A percentile compares a stretch with the other conserved stretches of the same genome.
Conservation (phyloP, 2,113 vertebrate genomes). For the Morone saxatilis region DNA sequence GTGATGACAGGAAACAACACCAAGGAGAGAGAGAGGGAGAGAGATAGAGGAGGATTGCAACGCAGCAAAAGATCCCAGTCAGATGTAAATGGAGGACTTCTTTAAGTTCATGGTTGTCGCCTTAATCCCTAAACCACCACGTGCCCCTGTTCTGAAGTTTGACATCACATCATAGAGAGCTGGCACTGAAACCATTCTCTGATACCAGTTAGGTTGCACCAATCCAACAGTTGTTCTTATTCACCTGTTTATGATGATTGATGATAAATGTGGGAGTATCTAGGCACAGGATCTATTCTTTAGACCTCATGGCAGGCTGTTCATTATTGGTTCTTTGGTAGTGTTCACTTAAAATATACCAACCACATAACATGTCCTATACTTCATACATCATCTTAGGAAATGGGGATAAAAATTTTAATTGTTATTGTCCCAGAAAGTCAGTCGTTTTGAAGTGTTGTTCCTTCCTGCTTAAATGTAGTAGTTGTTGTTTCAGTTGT, state of each 20-base stretch:
- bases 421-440: neutral
- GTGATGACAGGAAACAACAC: neutral
- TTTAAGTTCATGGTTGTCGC: neutral
- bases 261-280: neutral
- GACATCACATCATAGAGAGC: neutral
- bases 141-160: neutral
- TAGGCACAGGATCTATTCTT: neutral
- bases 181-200: neutral
- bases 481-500: slow-evolving; percentile 58
- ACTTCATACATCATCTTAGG: slow-evolving; percentile 15
- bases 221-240: neutral
- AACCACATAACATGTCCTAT: neutral
- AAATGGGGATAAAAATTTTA: slow-evolving; percentile 20
- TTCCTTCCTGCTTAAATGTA: slow-evolving; percentile 15
- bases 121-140: neutral
- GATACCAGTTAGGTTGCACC: neutral
- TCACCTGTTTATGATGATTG: neutral
- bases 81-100: neutral
- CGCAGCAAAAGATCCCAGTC: neutral
- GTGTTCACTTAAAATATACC: neutral
- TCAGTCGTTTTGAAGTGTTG: neutral
- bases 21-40: neutral
- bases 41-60: neutral
- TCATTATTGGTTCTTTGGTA: neutral
- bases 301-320: neutral